phyloP scores from a whole-genome alignment of 2,113 vertebrate genomes.

The Microtus ochrogaster region DNA sequence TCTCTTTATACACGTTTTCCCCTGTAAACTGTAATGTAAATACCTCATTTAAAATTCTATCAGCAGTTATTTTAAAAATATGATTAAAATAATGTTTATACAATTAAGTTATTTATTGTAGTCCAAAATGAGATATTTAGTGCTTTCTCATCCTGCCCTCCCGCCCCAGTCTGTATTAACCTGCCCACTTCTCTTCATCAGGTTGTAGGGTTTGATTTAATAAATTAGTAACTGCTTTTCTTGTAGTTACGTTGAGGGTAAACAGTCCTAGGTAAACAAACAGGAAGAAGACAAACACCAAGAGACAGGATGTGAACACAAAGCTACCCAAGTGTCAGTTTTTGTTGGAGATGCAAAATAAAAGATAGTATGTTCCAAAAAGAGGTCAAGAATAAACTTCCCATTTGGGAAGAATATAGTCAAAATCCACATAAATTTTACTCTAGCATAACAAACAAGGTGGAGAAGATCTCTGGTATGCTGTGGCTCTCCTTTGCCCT shows the following conservation, averaged over 20 bases:
- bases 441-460: neutral
- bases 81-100: conserved; percentile 4
- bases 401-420: neutral
- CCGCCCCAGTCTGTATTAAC: neutral
- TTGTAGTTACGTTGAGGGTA: neutral
- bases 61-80: conserved; percentile 3
- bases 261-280: neutral
- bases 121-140: neutral
- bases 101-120: neutral
- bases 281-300: neutral
- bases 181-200: neutral
- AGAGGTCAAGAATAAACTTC: neutral
- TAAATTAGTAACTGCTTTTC: conserved; percentile 4
- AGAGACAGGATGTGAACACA: neutral
- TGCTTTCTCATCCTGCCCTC: neutral
- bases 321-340: neutral
- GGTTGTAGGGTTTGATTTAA: neutral
- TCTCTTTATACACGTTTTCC: neutral
- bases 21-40: conserved; percentile 21
- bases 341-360: neutral
- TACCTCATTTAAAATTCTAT: conserved; percentile 28
- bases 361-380: neutral
- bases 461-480: neutral
- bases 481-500: neutral
- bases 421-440: neutral